Evolutionary conservation across 2,113 vertebrate genomes (phyloP), one percentile per base, ranked within the genome.

Genomic region (Trogon surrucura): DNA sequence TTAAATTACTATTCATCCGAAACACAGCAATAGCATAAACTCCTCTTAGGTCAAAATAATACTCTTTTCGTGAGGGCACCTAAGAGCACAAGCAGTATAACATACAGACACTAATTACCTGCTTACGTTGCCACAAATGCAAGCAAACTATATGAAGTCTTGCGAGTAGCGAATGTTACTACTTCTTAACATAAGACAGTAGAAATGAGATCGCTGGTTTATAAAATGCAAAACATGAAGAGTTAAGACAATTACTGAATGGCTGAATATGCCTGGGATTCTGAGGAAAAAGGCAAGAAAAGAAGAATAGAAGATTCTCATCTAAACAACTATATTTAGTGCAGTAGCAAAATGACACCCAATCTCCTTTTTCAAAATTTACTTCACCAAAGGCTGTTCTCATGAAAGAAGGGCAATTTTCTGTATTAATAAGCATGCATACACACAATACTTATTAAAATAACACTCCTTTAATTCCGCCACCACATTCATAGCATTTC

Each of bases 401-500:
- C 67, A 88, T 64, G 47, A 70, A 95, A 74, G 34, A 86, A 85
- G 58, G 36, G 25, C 56, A 95, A 73, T 88, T 89, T 94, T 93
- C 92, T 85, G 16, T 77, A 85, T 72, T 72, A 90, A 85, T 74
- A 97, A 93, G 71, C 64, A 60, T 45, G 41, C 72, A 86, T 29
- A 44, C 11, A 60, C 51, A 78, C 88, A 96, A 92, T 87, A 62
- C 75, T 88, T 77, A 95, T 86, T 96, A 84, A 93, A 96, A 84
- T 44, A 87, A 74, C 50, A 16, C 30, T 88, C 47, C 54, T 90
- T 82, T 91, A 95, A 74, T 85, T 87, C 71, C 34, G 80, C 47
- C 41, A 54, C 69, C 57, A 56, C 22, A 88, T 72, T 91, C 38
- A 27, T 16, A 95, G 84, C 60, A 51, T 88, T 97, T 96, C 84